Percentiles rank a stretch among this genome's conserved stretches.
Conservation (phyloP, 2,888 invertebrate genomes). For the Dryomyza anilis region DNA sequence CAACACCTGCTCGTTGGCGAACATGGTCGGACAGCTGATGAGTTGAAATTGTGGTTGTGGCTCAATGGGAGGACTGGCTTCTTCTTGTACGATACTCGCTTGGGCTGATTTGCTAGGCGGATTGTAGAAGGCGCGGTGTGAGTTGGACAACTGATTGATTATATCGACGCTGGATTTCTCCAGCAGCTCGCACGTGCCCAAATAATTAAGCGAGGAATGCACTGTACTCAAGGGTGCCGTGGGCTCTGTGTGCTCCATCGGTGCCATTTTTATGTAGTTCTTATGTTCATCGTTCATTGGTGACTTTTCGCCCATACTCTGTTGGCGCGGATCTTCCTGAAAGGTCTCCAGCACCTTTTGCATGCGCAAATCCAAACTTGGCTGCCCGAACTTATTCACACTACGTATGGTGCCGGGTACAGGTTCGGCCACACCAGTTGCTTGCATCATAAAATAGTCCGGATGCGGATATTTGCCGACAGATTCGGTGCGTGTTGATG, state of each 20-base stretch:
- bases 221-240: neutral
- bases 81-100: neutral
- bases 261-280: conserved; percentile 25
- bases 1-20: conserved; percentile 27
- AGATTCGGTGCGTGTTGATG: neutral
- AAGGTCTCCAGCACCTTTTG: conserved; percentile 37
- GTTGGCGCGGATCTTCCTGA: conserved; percentile 31
- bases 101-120: neutral
- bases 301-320: conserved; percentile 10
- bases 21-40: conserved; percentile 33
- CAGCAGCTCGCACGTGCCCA: neutral
- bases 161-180: conserved; percentile 16
- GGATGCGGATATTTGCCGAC: conserved; percentile 19
- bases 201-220: neutral
- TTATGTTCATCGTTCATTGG: conserved; percentile 9
- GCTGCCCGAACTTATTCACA: neutral
- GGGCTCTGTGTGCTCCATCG: neutral
- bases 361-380: conserved; percentile 36
- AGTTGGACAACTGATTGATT: conserved; percentile 27
- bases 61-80: conserved; percentile 1
- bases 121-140: conserved; percentile 34
- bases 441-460: conserved; percentile 35
- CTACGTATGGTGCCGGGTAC: neutral
- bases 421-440: conserved; percentile 10
- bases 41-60: conserved; percentile 41